These are phyloP conservation scores for Siniperca scherzeri DNA, from an alignment of 2,797 vertebrate genomes.

Conservation along the genomic window DNA sequence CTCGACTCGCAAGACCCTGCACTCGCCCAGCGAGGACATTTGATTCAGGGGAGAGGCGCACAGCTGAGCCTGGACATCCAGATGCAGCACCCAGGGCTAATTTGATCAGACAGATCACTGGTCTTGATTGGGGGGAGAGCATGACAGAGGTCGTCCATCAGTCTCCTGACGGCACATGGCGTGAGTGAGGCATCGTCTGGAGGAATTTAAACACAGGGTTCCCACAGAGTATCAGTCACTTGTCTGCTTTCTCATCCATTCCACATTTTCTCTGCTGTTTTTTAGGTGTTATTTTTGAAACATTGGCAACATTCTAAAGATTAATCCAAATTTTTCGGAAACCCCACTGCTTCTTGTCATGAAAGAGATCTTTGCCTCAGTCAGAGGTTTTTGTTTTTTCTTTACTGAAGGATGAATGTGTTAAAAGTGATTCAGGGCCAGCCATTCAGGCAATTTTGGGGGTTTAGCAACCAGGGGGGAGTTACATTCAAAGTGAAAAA, in stretches of 20 bases:
- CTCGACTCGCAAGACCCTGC: slow-evolving; percentile 43
- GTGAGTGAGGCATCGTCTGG: slow-evolving; percentile 38
- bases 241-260: slow-evolving; percentile 16
- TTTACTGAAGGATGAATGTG: neutral
- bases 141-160: slow-evolving; percentile 58
- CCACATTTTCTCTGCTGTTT: slow-evolving; percentile 12
- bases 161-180: slow-evolving; percentile 30
- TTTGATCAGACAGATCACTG: slow-evolving; percentile 72
- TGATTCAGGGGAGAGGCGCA: slow-evolving; percentile 53
- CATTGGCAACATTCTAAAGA: neutral
- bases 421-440: neutral
- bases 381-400: neutral
- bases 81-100: slow-evolving; percentile 63
- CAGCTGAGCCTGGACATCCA: slow-evolving; percentile 75
- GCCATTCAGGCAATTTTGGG: neutral
- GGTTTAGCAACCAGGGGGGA: neutral
- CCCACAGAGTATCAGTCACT: slow-evolving; percentile 17
- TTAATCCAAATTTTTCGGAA: neutral
- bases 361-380: neutral
- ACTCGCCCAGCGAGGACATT: slow-evolving; percentile 46
- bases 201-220: slow-evolving; percentile 35
- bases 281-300: neutral
- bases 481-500: neutral
- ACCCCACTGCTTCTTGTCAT: neutral
- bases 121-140: slow-evolving; percentile 56